Conservation (phyloP, 2,113 vertebrate genomes). For the Hippocampus abdominalis region DNA sequence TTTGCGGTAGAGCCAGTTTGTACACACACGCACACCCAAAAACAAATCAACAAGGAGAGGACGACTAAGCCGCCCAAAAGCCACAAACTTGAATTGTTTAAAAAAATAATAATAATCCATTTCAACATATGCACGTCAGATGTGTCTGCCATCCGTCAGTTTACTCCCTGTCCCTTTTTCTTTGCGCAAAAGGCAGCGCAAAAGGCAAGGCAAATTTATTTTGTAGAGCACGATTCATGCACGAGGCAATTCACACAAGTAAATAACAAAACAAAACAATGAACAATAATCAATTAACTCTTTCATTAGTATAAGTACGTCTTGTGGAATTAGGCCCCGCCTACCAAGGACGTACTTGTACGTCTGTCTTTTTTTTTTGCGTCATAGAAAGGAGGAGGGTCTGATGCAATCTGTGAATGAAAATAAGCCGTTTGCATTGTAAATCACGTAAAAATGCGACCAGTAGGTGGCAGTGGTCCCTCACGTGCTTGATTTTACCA, state of each 20-base stretch:
- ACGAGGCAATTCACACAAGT: not conserved
- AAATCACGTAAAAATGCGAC: not conserved
- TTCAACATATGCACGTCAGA: slow-evolving; percentile 57
- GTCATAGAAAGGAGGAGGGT: too few species aligned
- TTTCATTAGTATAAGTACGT: too few species aligned
- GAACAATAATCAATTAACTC: not conserved
- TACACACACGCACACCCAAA: slow-evolving; percentile 36
- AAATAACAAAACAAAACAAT: not conserved
- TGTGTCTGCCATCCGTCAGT: slow-evolving; percentile 35
- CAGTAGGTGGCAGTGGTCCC: too few species aligned
- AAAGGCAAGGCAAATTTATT: not conserved
- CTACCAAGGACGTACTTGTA: too few species aligned
- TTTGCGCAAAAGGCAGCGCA: slow-evolving; percentile 7
- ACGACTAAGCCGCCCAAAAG: slow-evolving; percentile 19
- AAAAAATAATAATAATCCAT: slow-evolving; percentile 19
- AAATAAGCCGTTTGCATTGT: too few species aligned
- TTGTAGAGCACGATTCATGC: not conserved
- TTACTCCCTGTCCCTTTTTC: not conserved
- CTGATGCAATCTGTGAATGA: too few species aligned
- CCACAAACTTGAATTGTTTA: slow-evolving; percentile 39
- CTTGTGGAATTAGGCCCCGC: too few species aligned
- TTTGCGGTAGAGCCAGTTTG: slow-evolving; percentile 41
- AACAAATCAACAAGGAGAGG: slow-evolving; percentile 22
- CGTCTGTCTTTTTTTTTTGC: too few species aligned
- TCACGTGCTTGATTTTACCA: too few species aligned